Percentiles rank a stretch among this genome's conserved stretches.
Conservation (phyloP, 2,797 vertebrate species). For the Perodicticus potto region DNA sequence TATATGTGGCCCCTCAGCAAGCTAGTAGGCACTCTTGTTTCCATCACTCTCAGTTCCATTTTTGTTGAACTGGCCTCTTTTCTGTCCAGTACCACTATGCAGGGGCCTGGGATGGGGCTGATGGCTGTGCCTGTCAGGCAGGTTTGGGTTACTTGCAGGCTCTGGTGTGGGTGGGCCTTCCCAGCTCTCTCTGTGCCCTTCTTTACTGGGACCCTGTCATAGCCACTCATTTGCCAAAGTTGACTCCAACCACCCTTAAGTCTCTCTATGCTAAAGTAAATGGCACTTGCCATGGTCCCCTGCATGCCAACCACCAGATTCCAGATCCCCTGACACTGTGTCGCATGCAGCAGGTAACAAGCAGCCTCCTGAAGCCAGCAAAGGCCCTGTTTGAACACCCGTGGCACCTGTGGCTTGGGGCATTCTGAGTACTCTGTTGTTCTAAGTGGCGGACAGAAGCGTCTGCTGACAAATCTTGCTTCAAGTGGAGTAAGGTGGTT, state of each 20-base stretch:
- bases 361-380: neutral
- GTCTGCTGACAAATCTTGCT: neutral
- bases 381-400: neutral
- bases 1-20: neutral
- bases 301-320: neutral
- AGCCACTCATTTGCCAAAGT: neutral
- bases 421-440: neutral
- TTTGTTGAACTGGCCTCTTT: neutral
- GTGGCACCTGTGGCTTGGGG: neutral
- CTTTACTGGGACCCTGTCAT: neutral
- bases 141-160: neutral
- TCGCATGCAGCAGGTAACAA: neutral
- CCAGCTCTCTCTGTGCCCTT: neutral
- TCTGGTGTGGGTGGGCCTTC: neutral
- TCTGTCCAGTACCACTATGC: neutral
- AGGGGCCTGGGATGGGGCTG: neutral
- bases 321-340: neutral
- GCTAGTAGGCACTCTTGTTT: neutral
- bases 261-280: neutral
- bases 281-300: neutral
- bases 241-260: neutral
- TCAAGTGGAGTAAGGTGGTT: neutral
- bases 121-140: neutral
- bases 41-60: neutral
- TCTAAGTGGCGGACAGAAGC: neutral